Evolutionary conservation across 2,113 vertebrate species (phyloP).

Genomic region (Sylvietta virens): DNA sequence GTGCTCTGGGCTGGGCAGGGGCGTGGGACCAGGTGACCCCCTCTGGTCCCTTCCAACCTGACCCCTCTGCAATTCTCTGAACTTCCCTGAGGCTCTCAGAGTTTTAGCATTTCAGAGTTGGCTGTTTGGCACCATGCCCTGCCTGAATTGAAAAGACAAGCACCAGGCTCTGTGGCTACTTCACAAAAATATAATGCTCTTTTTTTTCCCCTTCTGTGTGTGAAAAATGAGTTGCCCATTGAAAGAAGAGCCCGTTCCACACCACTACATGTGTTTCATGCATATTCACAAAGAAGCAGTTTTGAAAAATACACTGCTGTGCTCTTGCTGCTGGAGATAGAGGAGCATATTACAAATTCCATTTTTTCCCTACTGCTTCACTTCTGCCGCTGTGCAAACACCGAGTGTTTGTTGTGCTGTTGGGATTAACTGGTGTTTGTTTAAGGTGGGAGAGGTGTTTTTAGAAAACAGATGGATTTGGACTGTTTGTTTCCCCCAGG

Average conservation of each 20-base stretch:
- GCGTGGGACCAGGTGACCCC: accelerated
- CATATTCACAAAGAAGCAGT: not conserved
- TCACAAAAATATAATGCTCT: not conserved
- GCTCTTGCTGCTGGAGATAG: conserved; percentile 12
- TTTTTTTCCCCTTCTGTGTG: not conserved
- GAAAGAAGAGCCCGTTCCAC: not conserved
- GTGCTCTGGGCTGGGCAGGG: not conserved
- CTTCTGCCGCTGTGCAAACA: not conserved
- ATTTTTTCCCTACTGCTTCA: not conserved
- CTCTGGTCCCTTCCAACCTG: not conserved
- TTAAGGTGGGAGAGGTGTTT: not conserved
- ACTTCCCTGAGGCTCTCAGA: not conserved
- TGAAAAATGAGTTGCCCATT: not conserved
- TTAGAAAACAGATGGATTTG: not conserved
- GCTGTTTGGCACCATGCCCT: not conserved
- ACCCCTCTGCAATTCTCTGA: not conserved
- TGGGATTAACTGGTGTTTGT: conserved; percentile 6
- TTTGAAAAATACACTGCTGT: not conserved
- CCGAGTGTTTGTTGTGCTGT: not conserved
- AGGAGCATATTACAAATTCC: conserved; percentile 4
- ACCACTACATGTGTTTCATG: not conserved
- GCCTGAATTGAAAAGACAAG: not conserved
- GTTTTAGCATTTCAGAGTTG: too few relatives aligned
- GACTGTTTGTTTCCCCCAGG: not conserved
- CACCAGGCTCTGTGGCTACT: not conserved